Evolutionary conservation across 1,140 invertebrate genomes (phyloP).

Genomic region (Apocrypta bakeri): DNA sequence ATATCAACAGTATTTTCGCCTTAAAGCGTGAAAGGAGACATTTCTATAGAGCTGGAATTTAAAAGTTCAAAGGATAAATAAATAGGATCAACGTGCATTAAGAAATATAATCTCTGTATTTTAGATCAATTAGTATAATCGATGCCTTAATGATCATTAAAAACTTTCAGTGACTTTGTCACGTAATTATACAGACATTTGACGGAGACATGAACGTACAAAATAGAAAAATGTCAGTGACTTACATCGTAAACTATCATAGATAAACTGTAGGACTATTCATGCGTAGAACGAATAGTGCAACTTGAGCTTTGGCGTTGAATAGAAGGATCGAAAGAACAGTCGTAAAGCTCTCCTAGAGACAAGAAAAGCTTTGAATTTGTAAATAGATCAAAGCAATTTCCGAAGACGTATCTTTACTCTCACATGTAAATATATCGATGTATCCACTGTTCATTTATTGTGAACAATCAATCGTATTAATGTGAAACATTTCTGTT

Average conservation of each 20-base stretch:
- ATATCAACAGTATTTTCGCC: constrained; percentile 14
- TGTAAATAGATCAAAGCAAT: constrained; percentile 30
- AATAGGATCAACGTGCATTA: constrained; percentile 5
- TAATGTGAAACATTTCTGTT: constrained; percentile 2
- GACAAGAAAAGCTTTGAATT: neutral
- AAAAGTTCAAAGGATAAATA: neutral
- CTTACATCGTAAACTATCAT: constrained; percentile 18
- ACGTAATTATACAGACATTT: neutral
- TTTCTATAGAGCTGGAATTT: neutral
- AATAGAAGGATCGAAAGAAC: neutral
- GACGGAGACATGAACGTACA: constrained; percentile 6
- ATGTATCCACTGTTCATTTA: neutral
- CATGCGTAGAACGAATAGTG: neutral
- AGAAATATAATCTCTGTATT: constrained; percentile 47
- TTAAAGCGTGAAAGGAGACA: neutral
- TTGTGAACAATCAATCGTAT: neutral
- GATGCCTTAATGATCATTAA: constrained; percentile 22
- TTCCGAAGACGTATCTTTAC: neutral
- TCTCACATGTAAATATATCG: constrained; percentile 9
- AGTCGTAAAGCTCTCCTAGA: neutral
- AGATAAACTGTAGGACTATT: neutral
- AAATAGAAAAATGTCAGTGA: constrained; percentile 16
- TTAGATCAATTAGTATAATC: constrained; percentile 33
- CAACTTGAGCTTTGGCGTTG: constrained; percentile 5
- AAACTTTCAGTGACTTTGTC: constrained; percentile 9